Base-by-base conservation (phyloP, 1,140 invertebrate genomes). In the Drosophila dunni region DNA sequence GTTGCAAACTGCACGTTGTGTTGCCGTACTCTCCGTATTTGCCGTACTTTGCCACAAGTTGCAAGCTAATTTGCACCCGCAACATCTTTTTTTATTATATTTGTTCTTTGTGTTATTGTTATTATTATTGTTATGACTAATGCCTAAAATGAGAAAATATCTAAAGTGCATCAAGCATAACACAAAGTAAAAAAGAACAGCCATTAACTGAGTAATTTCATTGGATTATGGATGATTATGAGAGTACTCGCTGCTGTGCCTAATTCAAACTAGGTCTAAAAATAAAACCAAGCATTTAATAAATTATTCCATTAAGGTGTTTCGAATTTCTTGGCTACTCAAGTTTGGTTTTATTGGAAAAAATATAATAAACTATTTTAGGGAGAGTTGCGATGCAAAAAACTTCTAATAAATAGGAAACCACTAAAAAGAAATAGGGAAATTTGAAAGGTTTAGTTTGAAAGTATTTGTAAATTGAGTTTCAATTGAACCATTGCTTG, bases 111-210 rank as follows among this genome's bases (percentile, higher is more conserved):
- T 20, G 17, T 20, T 65, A 3, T 53, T 61, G 33, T 51, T 65
- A 8, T 53, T 66, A 10, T 62, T 73, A 57, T 72, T 77, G 50
- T 65, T 77, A 68, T 70, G 67, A 75, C 72, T 69, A 68, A 69
- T 77, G 40, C 45, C 42, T 69, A 69, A 69, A 74, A 56, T 46
- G 33, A 24, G 58, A 66, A 48, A 51, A 77, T 74, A 75, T 45
- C 71, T 64, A 50, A 64, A 60, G 34, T 69, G 56, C 70, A 69
- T 70, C 44, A 38, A 60, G 70, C 75, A 77, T 77, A 60, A 29
- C 3, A 29, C 17, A 29, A 29, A 6, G 24, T 5, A 29, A 3
- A 29, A 42, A 67, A 70, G 53, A 24, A 11, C 24, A 57, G 66
- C 29, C 34, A 51, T 60, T 68, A 73, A 73, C 53, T 61, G 50